Conservation (phyloP, 2,113 vertebrate genomes). For the Bambusicola thoracicus region DNA sequence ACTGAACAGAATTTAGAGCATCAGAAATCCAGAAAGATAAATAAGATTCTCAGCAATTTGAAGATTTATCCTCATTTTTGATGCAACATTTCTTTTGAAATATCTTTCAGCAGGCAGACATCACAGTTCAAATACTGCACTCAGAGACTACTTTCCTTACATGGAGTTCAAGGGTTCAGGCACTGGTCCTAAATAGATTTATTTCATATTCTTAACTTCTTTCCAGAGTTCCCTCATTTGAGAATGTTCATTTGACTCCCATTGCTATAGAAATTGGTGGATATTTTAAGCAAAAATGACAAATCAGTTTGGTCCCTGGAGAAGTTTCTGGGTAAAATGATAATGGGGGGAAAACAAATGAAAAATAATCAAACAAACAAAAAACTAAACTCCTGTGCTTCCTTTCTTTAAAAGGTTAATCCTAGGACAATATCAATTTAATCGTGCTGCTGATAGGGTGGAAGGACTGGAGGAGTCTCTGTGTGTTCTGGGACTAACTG, state of each 20-base stretch:
- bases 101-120: neutral
- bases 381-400: neutral
- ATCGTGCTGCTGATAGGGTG: fast-evolving
- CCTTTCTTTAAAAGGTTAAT: neutral
- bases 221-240: neutral
- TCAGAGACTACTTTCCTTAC: neutral
- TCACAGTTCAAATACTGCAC: neutral
- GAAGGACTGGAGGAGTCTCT: neutral
- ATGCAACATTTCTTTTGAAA: neutral
- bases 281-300: neutral
- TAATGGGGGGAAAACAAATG: neutral
- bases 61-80: neutral
- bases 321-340: neutral
- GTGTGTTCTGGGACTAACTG: neutral
- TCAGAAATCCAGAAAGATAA: neutral
- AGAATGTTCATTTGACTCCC: neutral
- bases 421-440: neutral
- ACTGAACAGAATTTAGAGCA: neutral
- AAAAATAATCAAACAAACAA: too few relatives aligned
- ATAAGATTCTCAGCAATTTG: neutral
- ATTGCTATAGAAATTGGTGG: neutral
- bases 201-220: neutral
- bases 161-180: neutral
- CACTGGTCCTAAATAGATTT: neutral
- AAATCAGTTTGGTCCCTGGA: neutral